Percentiles rank a stretch among this genome's conserved stretches.
phyloP scores from a whole-genome alignment of 2,113 vertebrate genomes.

The Elephas maximus region DNA sequence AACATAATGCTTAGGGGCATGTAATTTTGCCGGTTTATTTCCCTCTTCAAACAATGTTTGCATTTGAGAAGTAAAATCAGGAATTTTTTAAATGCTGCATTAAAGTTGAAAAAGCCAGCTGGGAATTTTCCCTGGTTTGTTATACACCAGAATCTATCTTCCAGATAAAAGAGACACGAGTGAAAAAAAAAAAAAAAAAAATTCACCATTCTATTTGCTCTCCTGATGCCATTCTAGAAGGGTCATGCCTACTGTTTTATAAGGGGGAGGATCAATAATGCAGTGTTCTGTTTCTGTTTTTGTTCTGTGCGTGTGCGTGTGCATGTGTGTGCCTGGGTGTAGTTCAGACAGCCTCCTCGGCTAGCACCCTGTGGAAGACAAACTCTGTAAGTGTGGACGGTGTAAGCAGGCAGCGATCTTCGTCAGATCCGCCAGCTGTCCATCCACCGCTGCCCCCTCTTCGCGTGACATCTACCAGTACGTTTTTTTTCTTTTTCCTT shows the following conservation, averaged over 20 bases:
- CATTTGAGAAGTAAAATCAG: not conserved
- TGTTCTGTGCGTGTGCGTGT: conserved; percentile 52
- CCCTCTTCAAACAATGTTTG: not conserved
- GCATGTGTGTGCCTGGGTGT: conserved; percentile 72
- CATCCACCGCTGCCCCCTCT: conserved; percentile 97
- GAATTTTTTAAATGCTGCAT: not conserved
- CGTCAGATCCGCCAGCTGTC: conserved; percentile 98
- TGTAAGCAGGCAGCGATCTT: conserved; percentile 96
- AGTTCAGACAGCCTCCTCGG: conserved; percentile 93
- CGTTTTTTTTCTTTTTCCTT: conserved; percentile 84
- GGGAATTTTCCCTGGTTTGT: not conserved
- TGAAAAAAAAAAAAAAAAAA: not conserved
- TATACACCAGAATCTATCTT: rapidly evolving
- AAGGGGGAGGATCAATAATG: conserved; percentile 84
- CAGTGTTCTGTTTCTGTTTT: conserved; percentile 88
- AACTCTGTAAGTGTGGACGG: conserved; percentile 93
- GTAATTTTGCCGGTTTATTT: not conserved
- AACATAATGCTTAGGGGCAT: rapidly evolving
- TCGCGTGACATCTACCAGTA: conserved; percentile 97
- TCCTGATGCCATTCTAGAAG: not conserved
- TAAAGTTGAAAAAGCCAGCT: not conserved
- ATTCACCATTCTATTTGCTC: not conserved
- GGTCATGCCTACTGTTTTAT: rapidly evolving
- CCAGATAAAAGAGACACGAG: not conserved
- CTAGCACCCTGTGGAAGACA: conserved; percentile 94